Base-by-base conservation (phyloP, 2,797 vertebrate genomes). In the Telmatherina bonti region DNA sequence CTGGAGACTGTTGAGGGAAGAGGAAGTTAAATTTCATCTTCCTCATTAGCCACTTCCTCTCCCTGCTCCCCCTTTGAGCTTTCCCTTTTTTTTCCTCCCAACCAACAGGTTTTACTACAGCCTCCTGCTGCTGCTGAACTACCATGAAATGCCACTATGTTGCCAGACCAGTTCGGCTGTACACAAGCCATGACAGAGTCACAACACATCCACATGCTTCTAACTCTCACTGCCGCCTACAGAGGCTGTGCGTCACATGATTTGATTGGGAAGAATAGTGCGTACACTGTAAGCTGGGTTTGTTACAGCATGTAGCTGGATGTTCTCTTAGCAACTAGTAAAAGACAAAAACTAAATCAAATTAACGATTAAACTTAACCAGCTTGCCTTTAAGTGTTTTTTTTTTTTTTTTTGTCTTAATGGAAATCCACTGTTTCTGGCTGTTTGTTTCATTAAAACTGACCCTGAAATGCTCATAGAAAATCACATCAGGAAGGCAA, bases 21-120 rank as follows among this genome's bases (percentile, higher is more conserved):
- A 90, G 90, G 89, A 93, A 91, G 89, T 84, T 69, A 60, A 49
- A 80, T 78, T 83, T 84, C 74, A 87, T 77, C 89, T 91, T 91
- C 90, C 86, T 67, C 63, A 78, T 88, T 61, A 69, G 78, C 36
- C 56, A 86, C 79, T 92, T 92, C 89, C 90, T 89, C 86, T 65
- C 45, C 45, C 55, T 35, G 60, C 72, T 58, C 74, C 52, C 63
- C 57, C 59, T 18, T 70, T 20, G 22, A 0, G 6, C 56, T 75
- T 74, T 80, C 62, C 26, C 57, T 54, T 74, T 51, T 54, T 72
- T 45, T 54, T 20, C 59, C 60, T 74, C 30, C 30, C 57, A 86
- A 84, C 86, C 68, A 82, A 91, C 91, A 86, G 88, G 89, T 92
- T 92, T 85, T 76, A 81, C 87, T 74, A 67, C 81, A 79, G 85